Conservation (phyloP, 2,888 invertebrate genomes). For the Hemaris fuciformis region DNA sequence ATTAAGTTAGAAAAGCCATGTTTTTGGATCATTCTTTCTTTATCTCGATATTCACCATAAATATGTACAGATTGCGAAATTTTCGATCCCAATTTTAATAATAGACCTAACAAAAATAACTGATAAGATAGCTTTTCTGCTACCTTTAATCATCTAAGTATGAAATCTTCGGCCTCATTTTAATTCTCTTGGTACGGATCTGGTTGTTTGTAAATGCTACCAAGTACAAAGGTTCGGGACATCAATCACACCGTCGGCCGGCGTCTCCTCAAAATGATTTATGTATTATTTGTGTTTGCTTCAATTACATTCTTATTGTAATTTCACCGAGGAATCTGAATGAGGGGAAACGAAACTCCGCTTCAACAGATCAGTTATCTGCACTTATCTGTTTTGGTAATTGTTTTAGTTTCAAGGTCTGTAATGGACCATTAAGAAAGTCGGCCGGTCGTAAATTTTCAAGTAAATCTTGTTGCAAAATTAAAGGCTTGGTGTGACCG, state of each 20-base stretch:
- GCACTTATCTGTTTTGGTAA: not conserved
- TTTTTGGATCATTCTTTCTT: too few species aligned
- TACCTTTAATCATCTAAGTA: too few species aligned
- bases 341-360: not conserved
- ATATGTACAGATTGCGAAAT: too few species aligned
- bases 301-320: slow-evolving; percentile 12
- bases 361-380: not conserved
- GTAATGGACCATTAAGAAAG: too few species aligned
- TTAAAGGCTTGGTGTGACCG: too few species aligned
- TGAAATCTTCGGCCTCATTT: not conserved
- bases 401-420: not conserved
- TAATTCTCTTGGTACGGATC: not conserved
- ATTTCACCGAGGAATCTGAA: not conserved
- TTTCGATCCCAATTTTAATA: too few species aligned
- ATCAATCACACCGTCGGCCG: slow-evolving; percentile 22
- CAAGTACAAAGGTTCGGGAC: slow-evolving; percentile 16
- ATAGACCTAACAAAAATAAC: too few species aligned
- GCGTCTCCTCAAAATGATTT: slow-evolving; percentile 19
- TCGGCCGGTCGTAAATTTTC: too few species aligned
- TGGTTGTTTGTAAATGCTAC: slow-evolving; percentile 11
- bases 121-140: too few species aligned
- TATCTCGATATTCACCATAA: too few species aligned
- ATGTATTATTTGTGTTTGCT: slow-evolving; percentile 21
- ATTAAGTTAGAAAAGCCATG: too few species aligned
- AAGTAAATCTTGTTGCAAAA: too few species aligned